These are phyloP conservation scores for Heliconius erato DNA, from an alignment of 2,888 invertebrate species.

Conservation along the genomic window DNA sequence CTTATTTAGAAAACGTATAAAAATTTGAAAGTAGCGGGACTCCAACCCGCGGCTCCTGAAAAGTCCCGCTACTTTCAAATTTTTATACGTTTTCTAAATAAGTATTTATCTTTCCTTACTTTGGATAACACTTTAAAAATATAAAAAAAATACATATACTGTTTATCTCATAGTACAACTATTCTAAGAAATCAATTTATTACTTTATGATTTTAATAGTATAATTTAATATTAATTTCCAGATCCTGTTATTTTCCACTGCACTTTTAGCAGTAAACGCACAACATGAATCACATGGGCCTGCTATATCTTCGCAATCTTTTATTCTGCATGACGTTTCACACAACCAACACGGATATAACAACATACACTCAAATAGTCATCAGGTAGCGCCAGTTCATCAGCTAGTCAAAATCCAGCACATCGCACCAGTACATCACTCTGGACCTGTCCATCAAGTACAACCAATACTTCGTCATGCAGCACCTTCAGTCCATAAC, in stretches of 20 bases:
- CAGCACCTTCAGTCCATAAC: slow-evolving; percentile 42
- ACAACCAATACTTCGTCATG: slow-evolving; percentile 26
- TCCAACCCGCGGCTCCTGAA: no score
- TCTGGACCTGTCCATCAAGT: slow-evolving; percentile 46
- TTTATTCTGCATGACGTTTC: slow-evolving; percentile 49
- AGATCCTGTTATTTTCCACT: slow-evolving; percentile 49
- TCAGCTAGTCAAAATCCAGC: slow-evolving; percentile 27
- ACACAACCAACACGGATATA: slow-evolving; percentile 46
- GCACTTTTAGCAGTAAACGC: slow-evolving; percentile 57
- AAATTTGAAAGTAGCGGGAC: no score
- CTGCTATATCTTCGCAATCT: slow-evolving; percentile 54
- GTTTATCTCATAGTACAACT: no score
- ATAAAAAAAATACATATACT: no score
- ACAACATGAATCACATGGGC: slow-evolving; percentile 53
- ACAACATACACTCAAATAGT: slow-evolving; percentile 14
- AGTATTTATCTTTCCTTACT: no score
- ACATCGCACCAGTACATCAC: slow-evolving; percentile 40
- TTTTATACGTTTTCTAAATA: no score
- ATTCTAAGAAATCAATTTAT: not conserved
- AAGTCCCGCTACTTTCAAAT: no score
- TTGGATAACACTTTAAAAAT: no score
- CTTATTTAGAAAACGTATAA: no score
- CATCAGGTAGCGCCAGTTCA: slow-evolving; percentile 43
- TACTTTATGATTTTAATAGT: not conserved
- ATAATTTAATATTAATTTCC: slow-evolving; percentile 12